Evolutionary conservation across 1,140 invertebrate species (phyloP).

Genomic region (Drosophila pachea): DNA sequence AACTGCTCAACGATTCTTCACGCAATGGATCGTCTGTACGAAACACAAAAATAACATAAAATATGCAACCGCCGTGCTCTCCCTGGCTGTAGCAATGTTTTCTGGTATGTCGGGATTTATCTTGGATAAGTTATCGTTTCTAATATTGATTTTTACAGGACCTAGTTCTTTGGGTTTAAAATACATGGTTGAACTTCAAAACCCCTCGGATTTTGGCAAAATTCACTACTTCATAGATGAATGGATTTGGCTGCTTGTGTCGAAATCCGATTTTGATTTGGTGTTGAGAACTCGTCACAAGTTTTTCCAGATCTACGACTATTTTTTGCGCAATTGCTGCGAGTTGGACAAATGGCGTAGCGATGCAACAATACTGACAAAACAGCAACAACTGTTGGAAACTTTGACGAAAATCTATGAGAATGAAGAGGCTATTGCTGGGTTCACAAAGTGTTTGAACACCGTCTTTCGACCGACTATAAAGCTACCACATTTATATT

Average conservation of each 20-base stretch:
- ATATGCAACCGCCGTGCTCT: conserved; percentile 88
- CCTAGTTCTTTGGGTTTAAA: conserved; percentile 22
- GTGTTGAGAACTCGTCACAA: conserved; percentile 87
- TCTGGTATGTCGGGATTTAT: conserved; percentile 66
- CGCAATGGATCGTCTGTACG: conserved; percentile 92
- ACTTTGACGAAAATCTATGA: conserved; percentile 45
- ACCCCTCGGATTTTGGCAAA: conserved; percentile 2
- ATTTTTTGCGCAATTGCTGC: conserved; percentile 54
- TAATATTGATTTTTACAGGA: conserved; percentile 21
- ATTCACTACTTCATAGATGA: conserved; percentile 83
- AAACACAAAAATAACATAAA: conserved; percentile 88
- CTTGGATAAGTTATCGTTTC: not conserved
- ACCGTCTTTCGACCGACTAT: conserved; percentile 28
- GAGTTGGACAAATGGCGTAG: conserved; percentile 39
- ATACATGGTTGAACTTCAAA: conserved; percentile 20
- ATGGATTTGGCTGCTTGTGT: conserved; percentile 88
- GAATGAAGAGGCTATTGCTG: conserved; percentile 44
- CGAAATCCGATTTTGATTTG: conserved; percentile 84
- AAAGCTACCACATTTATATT: conserved; percentile 41
- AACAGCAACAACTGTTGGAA: conserved; percentile 23
- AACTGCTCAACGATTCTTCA: conserved; percentile 81
- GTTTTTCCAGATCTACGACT: conserved; percentile 81
- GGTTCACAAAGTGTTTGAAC: conserved; percentile 33
- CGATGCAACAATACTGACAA: conserved; percentile 1
- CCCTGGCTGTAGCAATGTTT: conserved; percentile 87